Evolutionary conservation across 2,888 invertebrate genomes (phyloP).

Genomic region (Harpagoxenus sublaevis): DNA sequence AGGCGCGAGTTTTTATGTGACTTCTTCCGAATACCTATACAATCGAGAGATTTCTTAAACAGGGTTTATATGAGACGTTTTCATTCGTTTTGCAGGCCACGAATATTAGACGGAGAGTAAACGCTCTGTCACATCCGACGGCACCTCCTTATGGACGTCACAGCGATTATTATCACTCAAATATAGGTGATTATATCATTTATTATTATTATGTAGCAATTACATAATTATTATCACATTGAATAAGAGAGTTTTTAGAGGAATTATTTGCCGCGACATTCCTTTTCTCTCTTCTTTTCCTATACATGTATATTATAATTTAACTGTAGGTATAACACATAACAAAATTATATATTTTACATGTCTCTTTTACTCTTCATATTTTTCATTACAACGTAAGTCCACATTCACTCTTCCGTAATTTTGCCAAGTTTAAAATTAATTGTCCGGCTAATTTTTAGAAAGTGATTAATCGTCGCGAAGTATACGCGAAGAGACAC

Average conservation of each 20-base stretch:
- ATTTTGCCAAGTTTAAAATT: constrained; percentile 5
- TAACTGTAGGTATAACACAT: neutral
- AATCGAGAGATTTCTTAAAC: neutral
- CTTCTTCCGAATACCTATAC: neutral
- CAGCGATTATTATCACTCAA: constrained; percentile 81
- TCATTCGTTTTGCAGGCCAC: constrained; percentile 71
- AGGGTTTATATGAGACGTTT: constrained; percentile 26
- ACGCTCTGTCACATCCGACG: constrained; percentile 63
- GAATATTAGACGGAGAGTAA: constrained; percentile 75
- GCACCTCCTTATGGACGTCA: constrained; percentile 78
- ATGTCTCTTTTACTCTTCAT: neutral
- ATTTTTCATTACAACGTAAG: neutral
- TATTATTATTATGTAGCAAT: neutral
- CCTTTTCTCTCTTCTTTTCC: neutral
- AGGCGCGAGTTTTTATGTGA: neutral
- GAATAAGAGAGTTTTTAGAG: neutral
- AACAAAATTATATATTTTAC: neutral
- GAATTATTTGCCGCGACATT: neutral
- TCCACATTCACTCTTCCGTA: neutral
- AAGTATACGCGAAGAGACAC: neutral
- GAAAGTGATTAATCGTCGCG: neutral
- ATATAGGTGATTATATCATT: constrained; percentile 76
- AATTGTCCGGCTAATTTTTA: constrained; percentile 19
- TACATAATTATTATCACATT: neutral
- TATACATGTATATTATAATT: neutral